phyloP scores from a whole-genome alignment of 2,113 vertebrate genomes.

The Oncorhynchus clarkii region DNA sequence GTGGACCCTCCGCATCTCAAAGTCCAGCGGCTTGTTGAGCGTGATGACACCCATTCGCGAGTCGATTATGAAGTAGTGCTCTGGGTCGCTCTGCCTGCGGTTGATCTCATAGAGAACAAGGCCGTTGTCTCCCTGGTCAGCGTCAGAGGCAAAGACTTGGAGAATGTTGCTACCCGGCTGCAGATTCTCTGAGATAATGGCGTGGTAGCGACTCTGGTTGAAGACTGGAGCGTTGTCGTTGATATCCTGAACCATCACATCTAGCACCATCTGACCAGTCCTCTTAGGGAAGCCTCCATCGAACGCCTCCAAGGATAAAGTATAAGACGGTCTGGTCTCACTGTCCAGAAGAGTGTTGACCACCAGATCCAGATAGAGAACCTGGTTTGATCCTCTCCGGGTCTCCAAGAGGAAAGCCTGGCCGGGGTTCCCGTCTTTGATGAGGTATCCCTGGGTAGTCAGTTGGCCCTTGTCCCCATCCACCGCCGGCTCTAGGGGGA shows the following conservation, averaged over 20 bases:
- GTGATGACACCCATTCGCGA: constrained; percentile 86
- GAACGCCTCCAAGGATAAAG: constrained; percentile 85
- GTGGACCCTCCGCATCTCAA: constrained; percentile 91
- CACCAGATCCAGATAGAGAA: constrained; percentile 86
- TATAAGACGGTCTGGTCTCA: constrained; percentile 84
- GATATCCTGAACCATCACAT: constrained; percentile 87
- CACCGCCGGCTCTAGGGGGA: constrained; percentile 87
- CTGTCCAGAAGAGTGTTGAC: constrained; percentile 84
- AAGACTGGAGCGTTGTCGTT: constrained; percentile 94
- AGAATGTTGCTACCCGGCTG: constrained; percentile 89
- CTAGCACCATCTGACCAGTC: constrained; percentile 85
- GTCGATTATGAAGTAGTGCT: constrained; percentile 90
- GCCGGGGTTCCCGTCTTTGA: constrained; percentile 85
- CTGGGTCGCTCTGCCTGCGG: constrained; percentile 92
- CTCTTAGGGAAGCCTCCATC: constrained; percentile 88
- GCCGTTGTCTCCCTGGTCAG: constrained; percentile 91
- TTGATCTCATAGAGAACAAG: constrained; percentile 95
- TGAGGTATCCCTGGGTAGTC: constrained; percentile 87
- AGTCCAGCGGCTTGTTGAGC: constrained; percentile 90
- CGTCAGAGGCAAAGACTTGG: constrained; percentile 91
- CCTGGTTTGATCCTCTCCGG: constrained; percentile 81
- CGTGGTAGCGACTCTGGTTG: constrained; percentile 95
- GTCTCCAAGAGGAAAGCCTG: constrained; percentile 89
- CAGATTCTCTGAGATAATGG: constrained; percentile 91
- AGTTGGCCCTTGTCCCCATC: constrained; percentile 87